phyloP scores from a whole-genome alignment of 2,113 vertebrate species.

The Irena cyanogastra region DNA sequence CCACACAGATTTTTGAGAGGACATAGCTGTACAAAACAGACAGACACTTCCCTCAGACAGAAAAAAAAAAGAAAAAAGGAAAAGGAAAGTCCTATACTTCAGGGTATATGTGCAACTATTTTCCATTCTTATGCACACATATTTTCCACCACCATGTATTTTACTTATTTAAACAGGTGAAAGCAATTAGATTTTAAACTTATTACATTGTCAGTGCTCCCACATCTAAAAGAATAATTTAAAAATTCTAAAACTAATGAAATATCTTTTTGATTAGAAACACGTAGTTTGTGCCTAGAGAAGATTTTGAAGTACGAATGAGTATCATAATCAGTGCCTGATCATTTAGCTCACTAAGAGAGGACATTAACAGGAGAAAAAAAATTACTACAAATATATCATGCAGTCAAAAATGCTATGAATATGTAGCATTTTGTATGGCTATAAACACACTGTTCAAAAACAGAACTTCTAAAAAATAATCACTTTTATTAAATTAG shows the following conservation, averaged over 20 bases:
- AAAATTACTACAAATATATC: not conserved
- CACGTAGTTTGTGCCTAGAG: constrained; percentile 3
- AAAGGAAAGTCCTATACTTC: not conserved
- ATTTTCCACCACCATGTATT: constrained; percentile 52
- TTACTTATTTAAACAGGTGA: constrained; percentile 76
- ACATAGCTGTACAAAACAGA: constrained; percentile 53
- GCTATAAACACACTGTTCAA: not conserved
- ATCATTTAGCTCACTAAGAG: not conserved
- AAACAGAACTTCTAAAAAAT: not conserved
- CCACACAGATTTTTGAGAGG: constrained; percentile 56
- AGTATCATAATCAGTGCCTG: not conserved
- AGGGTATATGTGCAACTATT: constrained; percentile 46
- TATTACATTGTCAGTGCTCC: constrained; percentile 23
- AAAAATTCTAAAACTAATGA: constrained; percentile 49
- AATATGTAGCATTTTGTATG: not conserved
- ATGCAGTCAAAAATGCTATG: not conserved
- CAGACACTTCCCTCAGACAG: constrained; percentile 20
- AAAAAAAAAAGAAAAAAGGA: not conserved
- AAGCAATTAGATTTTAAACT: constrained; percentile 71
- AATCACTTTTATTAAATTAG: not conserved
- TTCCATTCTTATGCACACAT: constrained; percentile 48
- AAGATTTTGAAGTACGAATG: not conserved
- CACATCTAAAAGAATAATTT: constrained; percentile 27
- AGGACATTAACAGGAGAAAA: not conserved
- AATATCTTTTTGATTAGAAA: constrained; percentile 43